Conservation (phyloP, 2,888 invertebrate species). For the Trichopria drosophilae region DNA sequence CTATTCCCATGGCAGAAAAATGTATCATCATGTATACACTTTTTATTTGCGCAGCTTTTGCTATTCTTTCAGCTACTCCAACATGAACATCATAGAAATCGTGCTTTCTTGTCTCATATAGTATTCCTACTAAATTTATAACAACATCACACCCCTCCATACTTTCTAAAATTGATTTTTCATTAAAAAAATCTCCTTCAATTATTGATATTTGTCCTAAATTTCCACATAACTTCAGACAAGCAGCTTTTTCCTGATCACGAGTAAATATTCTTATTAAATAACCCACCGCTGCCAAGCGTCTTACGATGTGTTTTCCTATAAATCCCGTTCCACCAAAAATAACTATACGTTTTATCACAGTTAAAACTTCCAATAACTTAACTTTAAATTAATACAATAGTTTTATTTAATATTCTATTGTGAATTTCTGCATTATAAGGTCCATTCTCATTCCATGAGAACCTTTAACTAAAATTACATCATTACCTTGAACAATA, state of each 20-base stretch:
- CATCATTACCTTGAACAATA: slow-evolving; percentile 16
- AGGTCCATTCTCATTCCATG: slow-evolving; percentile 17
- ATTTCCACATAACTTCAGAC: slow-evolving; percentile 20
- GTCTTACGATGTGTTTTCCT: slow-evolving; percentile 18
- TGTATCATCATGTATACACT: slow-evolving; percentile 18
- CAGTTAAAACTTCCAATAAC: slow-evolving; percentile 20
- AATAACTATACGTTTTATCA: slow-evolving; percentile 21
- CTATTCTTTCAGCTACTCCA: slow-evolving; percentile 23
- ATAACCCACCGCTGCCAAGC: slow-evolving; percentile 20
- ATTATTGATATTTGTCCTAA: slow-evolving; percentile 21
- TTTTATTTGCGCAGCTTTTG: slow-evolving; percentile 22
- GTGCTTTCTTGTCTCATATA: slow-evolving; percentile 23
- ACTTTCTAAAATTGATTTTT: slow-evolving; percentile 18
- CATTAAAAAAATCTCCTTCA: slow-evolving; percentile 21
- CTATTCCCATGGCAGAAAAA: slow-evolving; percentile 21
- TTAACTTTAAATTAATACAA: slow-evolving; percentile 23
- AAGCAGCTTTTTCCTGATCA: slow-evolving; percentile 23
- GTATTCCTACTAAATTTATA: slow-evolving; percentile 20
- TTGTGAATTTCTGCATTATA: slow-evolving; percentile 18
- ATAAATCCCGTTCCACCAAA: slow-evolving; percentile 23
- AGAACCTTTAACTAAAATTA: slow-evolving; percentile 19
- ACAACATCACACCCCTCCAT: slow-evolving; percentile 20
- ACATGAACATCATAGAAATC: slow-evolving; percentile 23
- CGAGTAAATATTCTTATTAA: slow-evolving; percentile 23
- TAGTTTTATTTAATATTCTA: slow-evolving; percentile 22